Evolutionary conservation across 2,888 invertebrate genomes (phyloP).

Genomic region (Napeogenes inachia): DNA sequence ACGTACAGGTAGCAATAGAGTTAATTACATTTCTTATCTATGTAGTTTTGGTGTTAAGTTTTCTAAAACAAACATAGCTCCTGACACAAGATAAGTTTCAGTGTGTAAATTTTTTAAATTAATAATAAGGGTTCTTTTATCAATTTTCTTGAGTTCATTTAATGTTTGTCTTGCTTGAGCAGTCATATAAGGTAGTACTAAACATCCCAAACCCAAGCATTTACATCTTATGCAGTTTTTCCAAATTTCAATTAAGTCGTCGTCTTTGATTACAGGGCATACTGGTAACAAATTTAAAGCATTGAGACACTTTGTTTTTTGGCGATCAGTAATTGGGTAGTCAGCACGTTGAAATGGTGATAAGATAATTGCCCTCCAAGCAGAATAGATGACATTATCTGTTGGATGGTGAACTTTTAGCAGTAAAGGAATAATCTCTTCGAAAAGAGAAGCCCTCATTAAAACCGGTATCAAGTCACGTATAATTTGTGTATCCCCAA

Average conservation of each 20-base stretch:
- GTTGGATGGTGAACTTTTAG: slow-evolving; percentile 53
- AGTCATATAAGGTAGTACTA: slow-evolving; percentile 68
- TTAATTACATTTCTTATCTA: slow-evolving; percentile 34
- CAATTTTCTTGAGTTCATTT: slow-evolving; percentile 62
- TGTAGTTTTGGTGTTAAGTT: slow-evolving; percentile 52
- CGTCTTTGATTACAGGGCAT: slow-evolving; percentile 66
- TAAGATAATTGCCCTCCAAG: slow-evolving; percentile 66
- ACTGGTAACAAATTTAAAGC: slow-evolving; percentile 65
- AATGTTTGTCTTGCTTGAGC: slow-evolving; percentile 54
- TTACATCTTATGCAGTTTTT: slow-evolving; percentile 67
- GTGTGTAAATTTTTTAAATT: slow-evolving; percentile 67
- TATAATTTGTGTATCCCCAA: slow-evolving; percentile 51
- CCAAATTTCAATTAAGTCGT: slow-evolving; percentile 69
- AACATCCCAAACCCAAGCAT: slow-evolving; percentile 63
- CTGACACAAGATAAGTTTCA: slow-evolving; percentile 66
- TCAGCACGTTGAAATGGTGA: slow-evolving; percentile 70
- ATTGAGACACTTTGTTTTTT: slow-evolving; percentile 63
- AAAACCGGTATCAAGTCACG: slow-evolving; percentile 53
- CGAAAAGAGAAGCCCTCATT: slow-evolving; percentile 52
- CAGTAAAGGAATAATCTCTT: slow-evolving; percentile 64
- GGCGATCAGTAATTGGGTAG: slow-evolving; percentile 68
- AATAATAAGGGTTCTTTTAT: slow-evolving; percentile 64
- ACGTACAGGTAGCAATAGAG: no score
- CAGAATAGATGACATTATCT: slow-evolving; percentile 54
- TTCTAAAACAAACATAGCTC: slow-evolving; percentile 69